Evolutionary conservation across 2,797 vertebrate genomes (phyloP).

Genomic region (Enteromius trimaculatus): DNA sequence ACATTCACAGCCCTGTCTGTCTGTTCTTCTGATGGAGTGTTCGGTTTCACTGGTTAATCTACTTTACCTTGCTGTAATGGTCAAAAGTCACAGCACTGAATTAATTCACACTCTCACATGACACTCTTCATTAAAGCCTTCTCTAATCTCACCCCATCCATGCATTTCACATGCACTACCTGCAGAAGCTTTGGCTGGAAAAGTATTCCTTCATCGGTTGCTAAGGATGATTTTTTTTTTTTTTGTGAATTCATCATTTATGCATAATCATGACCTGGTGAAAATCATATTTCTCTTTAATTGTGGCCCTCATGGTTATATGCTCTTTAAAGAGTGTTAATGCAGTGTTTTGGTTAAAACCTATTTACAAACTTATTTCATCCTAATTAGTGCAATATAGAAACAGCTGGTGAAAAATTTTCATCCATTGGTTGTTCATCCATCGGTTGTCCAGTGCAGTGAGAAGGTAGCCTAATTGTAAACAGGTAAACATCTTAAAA

Average conservation of each 20-base stretch:
- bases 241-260: slow-evolving; percentile 83
- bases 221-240: slow-evolving; percentile 81
- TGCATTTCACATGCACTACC: neutral
- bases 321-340: slow-evolving; percentile 4
- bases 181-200: slow-evolving; percentile 54
- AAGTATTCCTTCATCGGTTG: slow-evolving; percentile 54
- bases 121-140: slow-evolving; percentile 4
- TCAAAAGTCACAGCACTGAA: slow-evolving; percentile 31
- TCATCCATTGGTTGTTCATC: slow-evolving; percentile 45
- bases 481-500: slow-evolving; percentile 82
- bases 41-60: slow-evolving; percentile 15
- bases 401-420: slow-evolving; percentile 59
- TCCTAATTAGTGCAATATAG: too few relatives aligned
- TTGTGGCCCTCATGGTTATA: neutral
- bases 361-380: too few relatives aligned
- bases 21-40: neutral
- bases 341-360: neutral
- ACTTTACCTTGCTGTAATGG: slow-evolving; percentile 12
- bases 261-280: slow-evolving; percentile 89
- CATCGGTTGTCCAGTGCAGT: slow-evolving; percentile 55
- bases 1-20: neutral
- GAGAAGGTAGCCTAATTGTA: slow-evolving; percentile 83
- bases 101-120: slow-evolving; percentile 17
- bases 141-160: neutral
- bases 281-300: slow-evolving; percentile 57